Base-by-base conservation (phyloP, 2,888 invertebrate species). In the Tridacna gigas region DNA sequence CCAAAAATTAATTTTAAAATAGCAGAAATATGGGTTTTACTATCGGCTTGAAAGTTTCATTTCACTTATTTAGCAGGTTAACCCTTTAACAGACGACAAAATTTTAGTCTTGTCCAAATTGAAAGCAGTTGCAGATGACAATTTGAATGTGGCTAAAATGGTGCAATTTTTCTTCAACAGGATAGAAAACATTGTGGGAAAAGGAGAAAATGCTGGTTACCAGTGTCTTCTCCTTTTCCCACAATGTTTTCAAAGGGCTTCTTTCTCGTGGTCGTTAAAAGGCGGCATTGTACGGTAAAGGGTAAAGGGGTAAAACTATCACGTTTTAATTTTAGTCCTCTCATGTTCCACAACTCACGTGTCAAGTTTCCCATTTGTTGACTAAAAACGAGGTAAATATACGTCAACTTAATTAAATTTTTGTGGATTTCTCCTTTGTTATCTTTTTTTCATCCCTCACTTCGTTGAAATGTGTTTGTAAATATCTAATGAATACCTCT, bases 381-480 rank as follows among this genome's bases (percentile, higher is more conserved):
- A 82, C 74, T 77, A 66, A 73, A 77, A 37, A 37, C 37, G 61
- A 69, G 74, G 77, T 74, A 82, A 82, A 77, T 48, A 77, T 18
- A 47, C 65, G 67, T 74, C 77, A 77, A 82, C 82, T 82, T 77
- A 77, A 82, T 82, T 82, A 82, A 81, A 82, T 71, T 71, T 45
- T 71, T 71, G 71, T 71, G 71, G 71, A n/a, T 45, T 69, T 69
- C 37, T 37, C 37, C 7, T 37, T 37, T 37, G 37, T 37, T 37
- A 37, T 37, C 3, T 37, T 37, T 37, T 37, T 37, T 37, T 37
- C 37, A 37, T 37, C 37, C 37, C 37, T 37, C 37, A 37, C 37
- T 37, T 37, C 37, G 37, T 37, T 37, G 37, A 37, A 37, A 37
- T 37, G 37, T 37, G 37, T 37, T 37, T 37, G 37, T 37, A 37